Evolutionary conservation across 2,113 vertebrate genomes (phyloP), one percentile per base, ranked within the genome.

Genomic region (Numenius arquata): DNA sequence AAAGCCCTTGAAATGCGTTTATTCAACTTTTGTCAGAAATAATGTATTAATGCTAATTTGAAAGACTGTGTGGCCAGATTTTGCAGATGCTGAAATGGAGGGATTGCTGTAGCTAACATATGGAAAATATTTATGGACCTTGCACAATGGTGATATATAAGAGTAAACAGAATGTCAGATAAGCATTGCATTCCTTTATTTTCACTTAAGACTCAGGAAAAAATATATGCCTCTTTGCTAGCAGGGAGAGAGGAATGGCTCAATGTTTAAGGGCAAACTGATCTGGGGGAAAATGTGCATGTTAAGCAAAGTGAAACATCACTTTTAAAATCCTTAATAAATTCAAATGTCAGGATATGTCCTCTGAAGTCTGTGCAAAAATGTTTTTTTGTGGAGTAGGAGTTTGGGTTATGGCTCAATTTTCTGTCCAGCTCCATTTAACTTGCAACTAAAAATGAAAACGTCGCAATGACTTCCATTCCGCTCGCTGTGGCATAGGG

Each of bases 91-190:
- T 92, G 56, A 83, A 73, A 66, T 59, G 11, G 61, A 94, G 61
- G 30, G 38, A 85, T 89, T 97, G 86, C 89, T 92, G 92, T 80
- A 91, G 63, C 92, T 71, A 97, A 86, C 89, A 89, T 88, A 90
- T 80, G 94, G 95, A 93, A 96, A 96, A 48, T 83, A 82, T 95
- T 97, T 97, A 85, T 61, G 72, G 81, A n/a, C 47, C 47, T 86
- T 96, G 85, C 78, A 82, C 52, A 72, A 55, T 80, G 75, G 70
- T 95, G 81, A 95, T 95, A 79, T 79, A 34, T 88, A 83, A 63
- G 56, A 93, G 83, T 95, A 95, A 97, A 91, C 79, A 97, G 77
- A 94, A 76, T 76, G 76, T 95, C 87, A 95, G 92, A 94, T 96
- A 93, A 96, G 77, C 56, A 63, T 59, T 83, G 84, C 88, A 94